phyloP scores from a whole-genome alignment of 35 echinoderm and acorn worm species.

The Patiria miniata region DNA sequence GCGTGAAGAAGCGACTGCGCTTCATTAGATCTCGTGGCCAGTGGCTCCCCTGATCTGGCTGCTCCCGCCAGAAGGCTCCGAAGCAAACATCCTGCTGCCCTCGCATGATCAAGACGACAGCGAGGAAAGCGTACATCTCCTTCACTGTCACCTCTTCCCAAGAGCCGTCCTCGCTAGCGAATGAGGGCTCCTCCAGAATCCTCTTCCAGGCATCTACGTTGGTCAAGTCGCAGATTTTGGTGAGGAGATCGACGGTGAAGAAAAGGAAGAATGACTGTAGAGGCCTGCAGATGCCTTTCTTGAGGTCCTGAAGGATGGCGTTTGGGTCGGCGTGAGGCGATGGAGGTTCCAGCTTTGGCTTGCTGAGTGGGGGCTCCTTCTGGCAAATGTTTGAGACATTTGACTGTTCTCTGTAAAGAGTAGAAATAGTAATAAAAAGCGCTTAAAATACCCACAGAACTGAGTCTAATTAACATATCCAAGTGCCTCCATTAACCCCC shows the following conservation, averaged over 20 bases:
- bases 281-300: background rate
- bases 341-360: background rate
- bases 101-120: background rate
- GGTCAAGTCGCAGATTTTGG: slow-evolving; percentile 10
- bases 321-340: background rate
- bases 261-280: background rate
- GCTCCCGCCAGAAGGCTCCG: background rate
- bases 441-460: too few species aligned
- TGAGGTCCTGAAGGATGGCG: background rate
- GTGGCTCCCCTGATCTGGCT: too few species aligned
- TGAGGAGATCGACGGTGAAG: background rate
- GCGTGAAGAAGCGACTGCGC: background rate
- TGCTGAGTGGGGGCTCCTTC: background rate
- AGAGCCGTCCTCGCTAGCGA: background rate
- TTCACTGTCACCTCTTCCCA: background rate
- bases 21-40: background rate
- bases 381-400: background rate
- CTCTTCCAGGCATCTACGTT: background rate
- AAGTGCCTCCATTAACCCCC: too few species aligned
- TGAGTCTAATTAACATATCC: too few species aligned
- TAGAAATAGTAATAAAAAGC: background rate
- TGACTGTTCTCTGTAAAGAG: background rate
- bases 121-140: background rate
- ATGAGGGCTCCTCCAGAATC: background rate
- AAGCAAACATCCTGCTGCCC: background rate